Evolutionary conservation across 2,797 vertebrate genomes (phyloP).

Genomic region (Luscinia megarhynchos): DNA sequence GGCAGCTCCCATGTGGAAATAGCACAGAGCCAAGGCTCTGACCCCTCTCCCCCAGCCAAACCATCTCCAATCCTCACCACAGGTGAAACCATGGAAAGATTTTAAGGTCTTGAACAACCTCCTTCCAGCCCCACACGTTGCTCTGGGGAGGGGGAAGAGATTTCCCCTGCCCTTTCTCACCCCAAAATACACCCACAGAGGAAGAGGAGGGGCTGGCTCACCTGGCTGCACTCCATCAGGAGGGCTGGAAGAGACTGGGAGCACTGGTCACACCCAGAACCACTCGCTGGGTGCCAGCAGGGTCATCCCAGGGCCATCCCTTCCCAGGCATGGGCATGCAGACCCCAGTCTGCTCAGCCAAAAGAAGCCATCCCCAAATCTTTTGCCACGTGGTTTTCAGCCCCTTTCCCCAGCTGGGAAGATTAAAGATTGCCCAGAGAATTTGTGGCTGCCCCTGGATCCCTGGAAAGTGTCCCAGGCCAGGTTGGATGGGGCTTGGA

Average conservation of each 20-base stretch:
- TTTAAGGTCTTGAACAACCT: not conserved
- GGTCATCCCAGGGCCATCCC: not conserved
- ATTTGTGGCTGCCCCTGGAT: not conserved
- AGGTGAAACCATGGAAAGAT: not conserved
- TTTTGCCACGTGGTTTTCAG: fast-evolving
- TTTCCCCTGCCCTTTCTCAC: not conserved
- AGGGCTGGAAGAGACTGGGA: not conserved
- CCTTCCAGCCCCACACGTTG: fast-evolving
- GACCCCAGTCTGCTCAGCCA: not conserved
- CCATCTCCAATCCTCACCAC: not conserved
- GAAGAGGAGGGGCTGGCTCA: not conserved
- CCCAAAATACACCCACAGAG: not conserved
- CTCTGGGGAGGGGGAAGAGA: not conserved
- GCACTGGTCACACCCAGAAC: not conserved
- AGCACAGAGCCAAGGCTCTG: not conserved
- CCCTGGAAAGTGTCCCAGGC: not conserved
- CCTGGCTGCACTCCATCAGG: not conserved
- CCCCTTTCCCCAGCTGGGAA: not conserved
- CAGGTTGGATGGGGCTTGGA: fast-evolving
- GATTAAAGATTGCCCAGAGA: not conserved
- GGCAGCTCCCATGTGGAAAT: fast-evolving
- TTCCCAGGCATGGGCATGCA: fast-evolving
- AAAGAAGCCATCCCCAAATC: not conserved
- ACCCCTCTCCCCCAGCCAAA: not conserved
- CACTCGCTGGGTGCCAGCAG: not conserved